phyloP scores from a whole-genome alignment of 2,888 invertebrate species.

The Campopleginae sp. region DNA sequence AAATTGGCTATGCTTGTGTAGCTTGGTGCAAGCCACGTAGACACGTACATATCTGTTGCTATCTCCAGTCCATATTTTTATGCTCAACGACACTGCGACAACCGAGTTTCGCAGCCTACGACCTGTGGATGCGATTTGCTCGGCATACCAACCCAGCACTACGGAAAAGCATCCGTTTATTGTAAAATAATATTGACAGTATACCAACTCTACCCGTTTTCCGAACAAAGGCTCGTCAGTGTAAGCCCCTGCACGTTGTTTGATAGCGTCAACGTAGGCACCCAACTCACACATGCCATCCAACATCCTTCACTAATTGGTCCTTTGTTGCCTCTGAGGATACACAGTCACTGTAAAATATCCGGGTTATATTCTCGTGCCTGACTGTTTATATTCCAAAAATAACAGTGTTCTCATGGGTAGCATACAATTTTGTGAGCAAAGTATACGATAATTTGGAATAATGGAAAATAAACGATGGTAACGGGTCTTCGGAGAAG shows the following conservation, averaged over 20 bases:
- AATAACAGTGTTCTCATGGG: neutral
- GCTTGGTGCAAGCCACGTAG: neutral
- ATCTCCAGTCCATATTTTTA: neutral
- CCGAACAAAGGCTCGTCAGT: conserved; percentile 13
- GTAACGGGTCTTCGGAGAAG: neutral
- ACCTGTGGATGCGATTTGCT: neutral
- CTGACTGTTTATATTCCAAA: neutral
- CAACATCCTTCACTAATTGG: conserved; percentile 13
- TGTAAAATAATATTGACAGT: conserved; percentile 25
- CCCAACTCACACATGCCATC: neutral
- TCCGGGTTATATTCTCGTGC: neutral
- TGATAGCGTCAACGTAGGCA: neutral
- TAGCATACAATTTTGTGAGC: neutral
- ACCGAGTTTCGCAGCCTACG: neutral
- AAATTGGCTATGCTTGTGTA: neutral
- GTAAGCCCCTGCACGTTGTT: neutral
- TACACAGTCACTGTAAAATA: neutral
- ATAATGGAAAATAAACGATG: no score
- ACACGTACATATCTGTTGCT: neutral
- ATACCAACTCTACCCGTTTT: conserved; percentile 6
- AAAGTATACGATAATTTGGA: no score
- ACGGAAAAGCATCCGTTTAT: conserved; percentile 25
- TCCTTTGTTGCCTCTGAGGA: neutral
- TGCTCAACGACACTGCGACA: neutral
- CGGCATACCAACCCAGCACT: neutral